Percentiles rank a stretch among this genome's conserved stretches.
These are phyloP conservation scores for Macropodus opercularis DNA, from an alignment of 2,797 vertebrate genomes.

Conservation along the genomic window DNA sequence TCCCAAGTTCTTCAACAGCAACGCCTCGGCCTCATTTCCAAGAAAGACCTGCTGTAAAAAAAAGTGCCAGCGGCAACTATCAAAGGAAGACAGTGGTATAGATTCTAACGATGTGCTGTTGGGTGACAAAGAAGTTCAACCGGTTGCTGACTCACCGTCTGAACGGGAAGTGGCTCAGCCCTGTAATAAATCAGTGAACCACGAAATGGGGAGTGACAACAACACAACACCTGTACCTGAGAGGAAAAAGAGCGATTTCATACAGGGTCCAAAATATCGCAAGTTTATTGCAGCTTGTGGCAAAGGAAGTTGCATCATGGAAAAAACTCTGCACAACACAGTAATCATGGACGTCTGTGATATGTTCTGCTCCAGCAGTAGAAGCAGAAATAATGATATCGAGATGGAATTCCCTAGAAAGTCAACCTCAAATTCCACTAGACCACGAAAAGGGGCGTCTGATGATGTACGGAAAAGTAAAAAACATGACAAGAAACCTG, in stretches of 20 bases:
- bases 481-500: conserved; percentile 1
- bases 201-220: conserved; percentile 47
- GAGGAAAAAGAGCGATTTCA: conserved; percentile 63
- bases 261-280: conserved; percentile 90
- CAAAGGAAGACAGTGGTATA: conserved; percentile 12
- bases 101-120: conserved; percentile 39
- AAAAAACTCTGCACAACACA: conserved; percentile 36
- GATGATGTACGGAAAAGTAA: conserved; percentile 22
- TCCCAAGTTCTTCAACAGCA: conserved; percentile 86
- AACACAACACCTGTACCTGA: conserved; percentile 44
- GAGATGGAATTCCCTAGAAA: conserved; percentile 17
- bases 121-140: conserved; percentile 77
- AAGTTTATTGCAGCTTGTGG: conserved; percentile 93
- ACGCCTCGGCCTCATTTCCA: conserved; percentile 60
- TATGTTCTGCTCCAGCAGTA: conserved; percentile 29
- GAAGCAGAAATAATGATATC: conserved; percentile 33
- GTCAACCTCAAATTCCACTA: background rate
- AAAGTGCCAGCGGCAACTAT: conserved; percentile 66
- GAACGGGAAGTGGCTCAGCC: conserved; percentile 72
- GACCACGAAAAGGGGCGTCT: background rate
- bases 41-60: conserved; percentile 84
- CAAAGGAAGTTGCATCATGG: conserved; percentile 61
- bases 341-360: conserved; percentile 31
- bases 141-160: conserved; percentile 66
- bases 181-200: conserved; percentile 49